Conservation (phyloP, 1,140 invertebrate species). For the Leptopilina clavipes region DNA sequence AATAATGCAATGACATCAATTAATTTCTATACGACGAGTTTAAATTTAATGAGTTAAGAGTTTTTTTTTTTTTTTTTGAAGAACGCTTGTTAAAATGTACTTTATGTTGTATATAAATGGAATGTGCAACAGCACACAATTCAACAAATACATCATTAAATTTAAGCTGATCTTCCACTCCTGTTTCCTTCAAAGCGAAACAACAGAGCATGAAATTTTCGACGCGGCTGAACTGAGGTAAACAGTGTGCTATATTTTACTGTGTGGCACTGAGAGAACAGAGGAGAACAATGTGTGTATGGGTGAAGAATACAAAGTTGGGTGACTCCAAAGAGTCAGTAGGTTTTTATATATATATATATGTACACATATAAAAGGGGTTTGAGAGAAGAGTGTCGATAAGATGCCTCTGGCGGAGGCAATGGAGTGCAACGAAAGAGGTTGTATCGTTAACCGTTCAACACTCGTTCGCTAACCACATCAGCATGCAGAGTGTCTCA, state of each 20-base stretch:
- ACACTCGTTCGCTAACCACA: conserved; percentile 50
- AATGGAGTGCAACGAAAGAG: conserved; percentile 63
- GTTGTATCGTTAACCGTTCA: conserved; percentile 47
- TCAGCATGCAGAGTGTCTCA: conserved; percentile 62
- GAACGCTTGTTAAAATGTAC: neutral
- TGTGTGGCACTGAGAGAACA: neutral
- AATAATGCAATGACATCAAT: no score
- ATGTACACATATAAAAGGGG: neutral
- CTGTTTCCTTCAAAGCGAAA: neutral
- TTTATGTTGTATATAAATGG: no score
- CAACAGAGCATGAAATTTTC: conserved; percentile 20
- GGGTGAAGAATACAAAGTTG: conserved; percentile 16
- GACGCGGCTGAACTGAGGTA: neutral
- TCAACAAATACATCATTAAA: conserved; percentile 5
- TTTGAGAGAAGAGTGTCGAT: conserved; percentile 53
- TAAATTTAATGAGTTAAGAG: no score
- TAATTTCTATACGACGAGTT: no score
- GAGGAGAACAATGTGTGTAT: conserved; percentile 9
- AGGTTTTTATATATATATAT: neutral
- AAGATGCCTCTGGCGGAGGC: conserved; percentile 62
- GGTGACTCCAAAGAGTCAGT: conserved; percentile 16
- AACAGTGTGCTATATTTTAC: conserved; percentile 19
- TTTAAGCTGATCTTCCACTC: neutral
- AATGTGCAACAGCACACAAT: neutral
- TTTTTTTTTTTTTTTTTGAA: no score